phyloP scores from a whole-genome alignment of 2,113 vertebrate species.

The Mobula birostris region DNA sequence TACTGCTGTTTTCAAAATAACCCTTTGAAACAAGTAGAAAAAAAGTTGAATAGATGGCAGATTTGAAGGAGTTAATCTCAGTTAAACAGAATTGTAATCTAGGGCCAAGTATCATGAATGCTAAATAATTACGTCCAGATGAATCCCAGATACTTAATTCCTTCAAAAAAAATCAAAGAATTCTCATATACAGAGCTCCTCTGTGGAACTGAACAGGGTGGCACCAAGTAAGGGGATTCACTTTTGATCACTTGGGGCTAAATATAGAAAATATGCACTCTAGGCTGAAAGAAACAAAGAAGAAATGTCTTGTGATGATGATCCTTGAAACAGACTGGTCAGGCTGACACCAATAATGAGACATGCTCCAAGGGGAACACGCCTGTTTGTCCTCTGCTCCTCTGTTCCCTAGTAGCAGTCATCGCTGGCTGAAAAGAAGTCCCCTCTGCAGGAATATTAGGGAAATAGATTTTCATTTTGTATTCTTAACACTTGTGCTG shows the following conservation, averaged over 20 bases:
- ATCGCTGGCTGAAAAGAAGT: not conserved
- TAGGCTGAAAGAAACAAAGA: not conserved
- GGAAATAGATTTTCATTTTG: not conserved
- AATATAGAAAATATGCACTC: constrained; percentile 23
- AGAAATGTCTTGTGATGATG: constrained; percentile 21
- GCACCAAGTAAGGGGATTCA: not conserved
- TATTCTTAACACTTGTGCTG: not conserved
- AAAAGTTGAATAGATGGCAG: not conserved
- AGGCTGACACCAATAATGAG: constrained; percentile 23
- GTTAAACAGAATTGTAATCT: not conserved
- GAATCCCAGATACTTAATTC: constrained; percentile 19
- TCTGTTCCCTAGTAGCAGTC: not conserved
- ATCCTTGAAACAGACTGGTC: constrained; percentile 16
- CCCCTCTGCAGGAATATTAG: not conserved
- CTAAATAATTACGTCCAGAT: constrained; percentile 26
- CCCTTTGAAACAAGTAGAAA: not conserved
- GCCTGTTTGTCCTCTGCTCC: not conserved
- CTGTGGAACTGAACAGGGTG: not conserved
- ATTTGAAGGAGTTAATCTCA: constrained; percentile 10
- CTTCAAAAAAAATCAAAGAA: not conserved
- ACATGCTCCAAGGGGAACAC: not conserved
- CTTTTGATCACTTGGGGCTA: constrained; percentile 10
- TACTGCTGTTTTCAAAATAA: not conserved
- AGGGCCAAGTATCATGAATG: constrained; percentile 28
- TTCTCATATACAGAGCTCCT: constrained; percentile 24